phyloP scores from a whole-genome alignment of 2,113 vertebrate species.

The Oreochromis aureus region DNA sequence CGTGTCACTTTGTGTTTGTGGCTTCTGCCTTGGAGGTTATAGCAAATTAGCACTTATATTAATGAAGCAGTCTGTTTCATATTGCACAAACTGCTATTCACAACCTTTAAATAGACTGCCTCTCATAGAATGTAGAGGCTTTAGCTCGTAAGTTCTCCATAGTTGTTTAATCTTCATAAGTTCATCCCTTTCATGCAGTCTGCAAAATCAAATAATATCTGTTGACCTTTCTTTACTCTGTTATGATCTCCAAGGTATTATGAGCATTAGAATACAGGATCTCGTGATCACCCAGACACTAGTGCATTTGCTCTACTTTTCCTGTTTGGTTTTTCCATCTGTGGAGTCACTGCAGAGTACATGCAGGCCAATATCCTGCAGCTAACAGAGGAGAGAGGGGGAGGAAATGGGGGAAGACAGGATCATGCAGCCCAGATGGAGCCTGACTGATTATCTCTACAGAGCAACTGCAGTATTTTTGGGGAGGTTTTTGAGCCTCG shows the following conservation, averaged over 20 bases:
- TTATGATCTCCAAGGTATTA: constrained; percentile 39
- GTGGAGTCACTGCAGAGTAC: constrained; percentile 41
- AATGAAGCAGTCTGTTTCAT: background rate
- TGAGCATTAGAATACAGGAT: constrained; percentile 45
- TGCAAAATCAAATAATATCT: constrained; percentile 1
- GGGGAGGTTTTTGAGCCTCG: background rate
- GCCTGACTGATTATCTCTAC: constrained; percentile 40
- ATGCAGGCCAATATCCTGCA: constrained; percentile 27
- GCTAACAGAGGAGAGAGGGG: background rate
- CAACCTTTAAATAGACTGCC: background rate
- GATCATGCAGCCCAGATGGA: constrained; percentile 54
- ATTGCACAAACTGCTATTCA: background rate
- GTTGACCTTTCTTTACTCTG: background rate
- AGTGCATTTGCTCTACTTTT: constrained; percentile 55
- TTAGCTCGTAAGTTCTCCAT: background rate
- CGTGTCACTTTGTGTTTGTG: background rate
- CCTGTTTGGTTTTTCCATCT: constrained; percentile 43
- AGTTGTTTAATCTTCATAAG: constrained; percentile 24
- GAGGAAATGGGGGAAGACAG: background rate
- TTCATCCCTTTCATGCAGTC: background rate
- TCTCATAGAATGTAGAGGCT: background rate
- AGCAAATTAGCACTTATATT: constrained; percentile 2
- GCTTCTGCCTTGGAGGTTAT: background rate
- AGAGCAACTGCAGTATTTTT: background rate
- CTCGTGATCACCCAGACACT: constrained; percentile 17